These are phyloP conservation scores for Capromys pilorides DNA, from an alignment of 2,797 vertebrate species.

Conservation along the genomic window DNA sequence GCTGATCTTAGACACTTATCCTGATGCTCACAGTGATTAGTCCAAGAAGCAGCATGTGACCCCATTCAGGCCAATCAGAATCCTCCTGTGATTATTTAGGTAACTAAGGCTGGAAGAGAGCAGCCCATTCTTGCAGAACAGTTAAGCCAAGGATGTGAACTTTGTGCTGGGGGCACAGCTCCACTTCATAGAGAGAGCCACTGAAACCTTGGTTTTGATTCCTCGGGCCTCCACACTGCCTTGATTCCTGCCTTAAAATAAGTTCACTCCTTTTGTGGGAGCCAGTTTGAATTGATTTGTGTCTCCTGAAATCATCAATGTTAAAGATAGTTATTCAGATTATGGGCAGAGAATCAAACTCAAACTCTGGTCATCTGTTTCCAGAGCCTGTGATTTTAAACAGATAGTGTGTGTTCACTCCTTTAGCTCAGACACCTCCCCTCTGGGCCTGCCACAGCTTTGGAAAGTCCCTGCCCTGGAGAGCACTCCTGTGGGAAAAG, in stretches of 20 bases:
- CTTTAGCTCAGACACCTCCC: background rate
- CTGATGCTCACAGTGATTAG: background rate
- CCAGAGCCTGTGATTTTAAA: background rate
- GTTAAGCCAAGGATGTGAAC: background rate
- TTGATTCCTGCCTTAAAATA: background rate
- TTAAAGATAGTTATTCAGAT: background rate
- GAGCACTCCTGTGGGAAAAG: background rate
- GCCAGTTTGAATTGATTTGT: constrained; percentile 21
- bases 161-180: background rate
- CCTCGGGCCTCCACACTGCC: background rate
- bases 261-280: background rate
- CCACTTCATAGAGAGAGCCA: background rate
- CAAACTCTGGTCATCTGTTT: background rate
- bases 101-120: background rate
- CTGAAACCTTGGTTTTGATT: background rate
- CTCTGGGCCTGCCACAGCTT: background rate
- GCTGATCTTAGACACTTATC: background rate
- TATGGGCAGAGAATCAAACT: background rate
- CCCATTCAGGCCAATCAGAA: background rate
- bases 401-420: background rate
- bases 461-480: background rate
- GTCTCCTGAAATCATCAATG: background rate
- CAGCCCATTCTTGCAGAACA: background rate
- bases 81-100: background rate
- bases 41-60: background rate